These are phyloP conservation scores for Heliangelus exortis DNA, from an alignment of 2,797 vertebrate genomes.

Conservation along the genomic window DNA sequence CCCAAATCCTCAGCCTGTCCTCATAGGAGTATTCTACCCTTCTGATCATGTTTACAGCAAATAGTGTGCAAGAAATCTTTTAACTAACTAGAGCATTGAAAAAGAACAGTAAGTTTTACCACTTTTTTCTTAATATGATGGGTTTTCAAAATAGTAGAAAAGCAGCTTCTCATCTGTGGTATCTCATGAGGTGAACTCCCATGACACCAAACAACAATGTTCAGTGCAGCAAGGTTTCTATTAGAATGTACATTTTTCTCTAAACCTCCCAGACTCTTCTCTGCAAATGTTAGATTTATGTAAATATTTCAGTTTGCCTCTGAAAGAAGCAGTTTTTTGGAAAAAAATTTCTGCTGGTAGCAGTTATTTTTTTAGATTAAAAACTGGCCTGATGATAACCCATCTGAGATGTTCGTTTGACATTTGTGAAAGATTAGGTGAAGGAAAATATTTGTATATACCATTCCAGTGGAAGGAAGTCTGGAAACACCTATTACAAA, in stretches of 20 bases:
- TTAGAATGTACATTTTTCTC: neutral
- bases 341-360: neutral
- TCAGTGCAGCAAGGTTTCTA: neutral
- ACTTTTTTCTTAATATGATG: neutral
- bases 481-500: neutral
- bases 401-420: neutral
- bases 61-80: neutral
- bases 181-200: neutral
- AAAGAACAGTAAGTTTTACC: neutral
- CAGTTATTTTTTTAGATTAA: conserved; percentile 14
- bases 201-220: neutral
- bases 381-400: conserved; percentile 1
- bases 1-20: neutral
- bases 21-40: neutral
- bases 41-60: neutral
- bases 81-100: neutral
- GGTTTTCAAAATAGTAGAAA: neutral
- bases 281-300: conserved; percentile 37
- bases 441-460: neutral
- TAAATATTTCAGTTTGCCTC: conserved; percentile 12
- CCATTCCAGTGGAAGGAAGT: neutral
- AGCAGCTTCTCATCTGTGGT: neutral
- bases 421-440: neutral
- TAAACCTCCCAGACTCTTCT: neutral
- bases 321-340: neutral